These are phyloP conservation scores for Nibea coibor DNA, from an alignment of 2,113 vertebrate genomes.

Conservation along the genomic window DNA sequence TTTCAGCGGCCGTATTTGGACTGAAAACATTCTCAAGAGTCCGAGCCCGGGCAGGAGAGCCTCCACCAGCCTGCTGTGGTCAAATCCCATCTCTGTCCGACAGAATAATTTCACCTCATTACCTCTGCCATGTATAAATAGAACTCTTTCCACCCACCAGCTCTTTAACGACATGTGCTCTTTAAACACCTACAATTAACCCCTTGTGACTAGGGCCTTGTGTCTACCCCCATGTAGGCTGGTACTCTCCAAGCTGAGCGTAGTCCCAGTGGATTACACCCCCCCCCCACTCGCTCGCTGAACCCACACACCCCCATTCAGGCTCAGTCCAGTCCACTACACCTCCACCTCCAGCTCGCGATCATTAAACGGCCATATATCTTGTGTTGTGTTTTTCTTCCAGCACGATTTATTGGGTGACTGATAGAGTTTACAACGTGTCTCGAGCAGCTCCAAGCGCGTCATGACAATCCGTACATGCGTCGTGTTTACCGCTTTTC, in stretches of 20 bases:
- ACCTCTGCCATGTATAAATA: slow-evolving; percentile 93
- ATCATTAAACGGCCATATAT: slow-evolving; percentile 79
- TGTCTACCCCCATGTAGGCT: slow-evolving; percentile 70
- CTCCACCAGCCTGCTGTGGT: slow-evolving; percentile 82
- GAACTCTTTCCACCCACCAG: slow-evolving; percentile 87
- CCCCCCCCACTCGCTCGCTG: slow-evolving; percentile 37
- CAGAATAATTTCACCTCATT: slow-evolving; percentile 98
- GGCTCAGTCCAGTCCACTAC: slow-evolving; percentile 57
- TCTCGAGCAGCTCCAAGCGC: slow-evolving; percentile 63
- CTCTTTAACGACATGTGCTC: slow-evolving; percentile 88
- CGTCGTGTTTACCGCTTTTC: slow-evolving; percentile 46
- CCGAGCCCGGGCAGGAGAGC: slow-evolving; percentile 85
- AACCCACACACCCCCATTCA: slow-evolving; percentile 63
- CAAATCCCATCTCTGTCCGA: slow-evolving; percentile 88
- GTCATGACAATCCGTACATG: slow-evolving; percentile 66
- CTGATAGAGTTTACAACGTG: slow-evolving; percentile 79
- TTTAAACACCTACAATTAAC: slow-evolving; percentile 86
- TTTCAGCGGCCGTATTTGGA: slow-evolving; percentile 89
- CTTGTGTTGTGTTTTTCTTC: slow-evolving; percentile 77
- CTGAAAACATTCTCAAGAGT: slow-evolving; percentile 90
- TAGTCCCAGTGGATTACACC: slow-evolving; percentile 60
- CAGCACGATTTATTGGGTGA: slow-evolving; percentile 81
- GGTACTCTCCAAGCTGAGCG: slow-evolving; percentile 43
- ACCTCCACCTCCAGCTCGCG: slow-evolving; percentile 63
- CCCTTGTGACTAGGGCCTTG: slow-evolving; percentile 82